Base-by-base conservation (phyloP, 2,888 invertebrate genomes). In the Ochropleura leucogaster region DNA sequence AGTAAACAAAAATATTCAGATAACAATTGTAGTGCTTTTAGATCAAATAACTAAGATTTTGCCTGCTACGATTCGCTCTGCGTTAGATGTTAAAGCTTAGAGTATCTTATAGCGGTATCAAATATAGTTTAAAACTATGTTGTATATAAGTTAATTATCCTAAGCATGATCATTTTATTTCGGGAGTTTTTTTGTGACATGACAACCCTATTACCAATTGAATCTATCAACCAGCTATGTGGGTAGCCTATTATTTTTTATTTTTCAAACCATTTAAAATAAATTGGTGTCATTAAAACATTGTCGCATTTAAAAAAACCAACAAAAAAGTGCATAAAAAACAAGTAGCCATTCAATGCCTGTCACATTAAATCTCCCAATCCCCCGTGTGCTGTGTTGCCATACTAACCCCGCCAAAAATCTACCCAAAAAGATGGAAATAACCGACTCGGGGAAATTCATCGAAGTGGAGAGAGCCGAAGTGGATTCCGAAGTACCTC, bases 391-490 rank as follows among this genome's bases (percentile, higher is more conserved):
- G 92, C 76, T 79, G 94, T 94, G 94, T 93, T 92, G 88, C 92
- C 90, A 90, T 87, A 94, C 95, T 95, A 95, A 95, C 95, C 90
- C 75, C 64, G 65, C 89, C 89, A 83, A 84, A 85, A 85, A 87
- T 88, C 90, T 89, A 90, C 90, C 92, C 87, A 90, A 92, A 90
- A 96, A 96, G 96, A 96, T 96, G 83, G 96, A 96, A 96, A 86
- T 96, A 90, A 96, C 96, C 62, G 94, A 95, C 86, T 94, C 95
- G 82, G 96, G 96, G 20, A 96, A 96, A 90, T 97, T 97, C 94
- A 95, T 97, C 91, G 96, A 96, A 92, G 94, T 96, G 68, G 96
- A 97, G 83, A 91, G 94, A 46, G 87, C 76, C 1, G 93, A 94
- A 5, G 87, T 87, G 63, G 91, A 93, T 14, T 86, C 77, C 20